phyloP scores from a whole-genome alignment of 1,140 invertebrate genomes.

The Prorops nasuta region DNA sequence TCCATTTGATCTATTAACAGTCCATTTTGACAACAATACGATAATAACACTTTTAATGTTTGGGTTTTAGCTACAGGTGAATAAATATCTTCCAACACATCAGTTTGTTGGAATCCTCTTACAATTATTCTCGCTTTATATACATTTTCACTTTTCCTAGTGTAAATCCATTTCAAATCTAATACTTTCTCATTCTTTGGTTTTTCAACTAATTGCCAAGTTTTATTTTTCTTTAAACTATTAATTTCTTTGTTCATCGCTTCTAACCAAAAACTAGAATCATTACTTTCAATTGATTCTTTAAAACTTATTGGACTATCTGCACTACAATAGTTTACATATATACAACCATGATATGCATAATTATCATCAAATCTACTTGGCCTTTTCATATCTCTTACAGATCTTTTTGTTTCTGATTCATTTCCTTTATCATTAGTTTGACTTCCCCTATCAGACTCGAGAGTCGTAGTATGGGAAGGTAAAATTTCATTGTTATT shows the following conservation, averaged over 20 bases:
- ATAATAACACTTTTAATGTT: background rate
- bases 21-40: background rate
- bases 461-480: too few species aligned
- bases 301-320: background rate
- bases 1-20: background rate
- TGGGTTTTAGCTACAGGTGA: background rate
- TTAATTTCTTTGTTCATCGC: slow-evolving; percentile 5
- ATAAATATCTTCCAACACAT: background rate
- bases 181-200: background rate
- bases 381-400: background rate
- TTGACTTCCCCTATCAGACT: background rate
- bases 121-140: background rate
- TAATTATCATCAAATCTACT: background rate
- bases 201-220: background rate
- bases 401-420: background rate
- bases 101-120: background rate
- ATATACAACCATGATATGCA: slow-evolving; percentile 4
- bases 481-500: background rate
- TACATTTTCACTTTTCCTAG: background rate
- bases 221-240: slow-evolving; percentile 2
- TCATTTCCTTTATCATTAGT: slow-evolving; percentile 7
- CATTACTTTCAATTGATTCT: background rate
- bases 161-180: background rate
- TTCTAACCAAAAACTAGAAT: background rate
- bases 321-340: slow-evolving; percentile 1